Conservation (phyloP, 2,797 vertebrate genomes). For the Todus mexicanus region DNA sequence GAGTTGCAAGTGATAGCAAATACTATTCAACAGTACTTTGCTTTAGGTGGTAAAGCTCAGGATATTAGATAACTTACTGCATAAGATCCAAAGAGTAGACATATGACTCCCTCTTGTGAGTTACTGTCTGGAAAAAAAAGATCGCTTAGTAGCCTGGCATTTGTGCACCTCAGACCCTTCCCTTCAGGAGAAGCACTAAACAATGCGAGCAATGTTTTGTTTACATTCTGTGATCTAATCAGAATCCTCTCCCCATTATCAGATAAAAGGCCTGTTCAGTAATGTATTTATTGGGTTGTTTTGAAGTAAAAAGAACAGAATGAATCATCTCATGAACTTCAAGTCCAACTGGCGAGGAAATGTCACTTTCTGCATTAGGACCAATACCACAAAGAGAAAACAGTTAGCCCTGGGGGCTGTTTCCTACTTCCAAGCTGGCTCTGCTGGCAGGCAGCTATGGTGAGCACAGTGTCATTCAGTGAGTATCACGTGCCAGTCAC, state of each 20-base stretch:
- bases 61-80: neutral
- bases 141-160: neutral
- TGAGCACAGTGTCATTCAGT: rapidly evolving
- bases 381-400: neutral
- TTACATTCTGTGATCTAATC: slow-evolving; percentile 18
- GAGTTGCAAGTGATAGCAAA: neutral
- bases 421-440: neutral
- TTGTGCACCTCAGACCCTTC: neutral
- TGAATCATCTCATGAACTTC: neutral
- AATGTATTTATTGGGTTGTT: neutral
- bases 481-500: neutral
- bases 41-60: neutral
- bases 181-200: neutral
- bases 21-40: neutral
- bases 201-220: neutral
- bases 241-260: neutral
- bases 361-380: neutral
- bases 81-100: slow-evolving; percentile 27
- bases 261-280: neutral
- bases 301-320: neutral
- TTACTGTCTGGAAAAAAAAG: slow-evolving; percentile 20
- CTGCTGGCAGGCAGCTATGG: neutral
- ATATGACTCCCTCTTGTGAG: slow-evolving; percentile 47
- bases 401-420: neutral
- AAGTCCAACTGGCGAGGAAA: neutral